Base-by-base conservation (phyloP, 2,797 vertebrate genomes). In the Alcedo quadribrachys region DNA sequence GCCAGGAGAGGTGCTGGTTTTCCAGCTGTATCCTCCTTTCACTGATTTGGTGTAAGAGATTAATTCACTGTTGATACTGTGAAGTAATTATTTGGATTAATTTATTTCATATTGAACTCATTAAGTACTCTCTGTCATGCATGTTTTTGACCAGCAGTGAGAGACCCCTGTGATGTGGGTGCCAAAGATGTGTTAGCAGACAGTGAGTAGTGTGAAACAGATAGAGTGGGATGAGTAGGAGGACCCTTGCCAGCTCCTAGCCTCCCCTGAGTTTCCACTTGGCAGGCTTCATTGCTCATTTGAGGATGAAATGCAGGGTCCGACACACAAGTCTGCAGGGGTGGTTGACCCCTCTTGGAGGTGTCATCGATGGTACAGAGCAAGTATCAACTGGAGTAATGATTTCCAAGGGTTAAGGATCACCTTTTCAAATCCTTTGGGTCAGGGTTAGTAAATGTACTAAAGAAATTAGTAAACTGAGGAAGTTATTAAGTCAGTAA, bases 401-500 rank as follows among this genome's bases (percentile, higher is more conserved):
- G 1, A 30, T 75, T 93, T 81, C 58, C 14, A 8, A 53, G 63
- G 55, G 70, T 60, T 83, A 69, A 73, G n/a, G 51, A 63, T 25
- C 37, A 74, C 46, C 2, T 6, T 84, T 87, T 88, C 12, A 8
- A 73, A 69, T 76, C 12, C 11, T 74, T 70, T 82, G 28, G 67
- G 50, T 18, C 2, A 18, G 28, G 25, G 43, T 74, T 61, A 74
- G 37, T 88, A 46, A 77, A 85, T 33, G 18, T 70, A 87, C 7
- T 61, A 25, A 87, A 81, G 54, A 87, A 93, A 67, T 85, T 61
- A 88, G 77, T 70, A 89, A 86, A 86, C 65, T 33, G n/a, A 77
- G 57, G 84, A 89, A 82, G 87, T 93, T 57, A 53, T 45, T 82
- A 82, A 86, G 21, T 93, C 57, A 67, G 42, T 92, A 87, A 92